Base-by-base conservation (phyloP, 2,888 invertebrate species). In the Druceiella hillmani region DNA sequence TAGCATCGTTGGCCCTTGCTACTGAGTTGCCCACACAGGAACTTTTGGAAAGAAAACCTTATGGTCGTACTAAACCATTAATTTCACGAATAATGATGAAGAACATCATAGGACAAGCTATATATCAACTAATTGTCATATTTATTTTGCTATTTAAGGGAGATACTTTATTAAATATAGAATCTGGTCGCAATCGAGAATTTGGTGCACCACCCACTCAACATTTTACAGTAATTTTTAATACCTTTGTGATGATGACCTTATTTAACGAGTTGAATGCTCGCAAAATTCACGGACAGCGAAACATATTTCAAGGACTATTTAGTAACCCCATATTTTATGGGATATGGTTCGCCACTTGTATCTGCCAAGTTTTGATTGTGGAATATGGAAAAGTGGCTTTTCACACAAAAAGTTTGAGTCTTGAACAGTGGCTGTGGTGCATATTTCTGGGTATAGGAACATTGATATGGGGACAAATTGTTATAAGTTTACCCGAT, bases 201-300 rank as follows among this genome's bases (percentile, higher is more conserved):
- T 43, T 41, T n/a, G 47, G 43, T 51, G 67, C 79, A 14, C 28
- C 47, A 1, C 49, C 51, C 3, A 47, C 50, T 6, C 62, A 68
- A 48, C 80, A 81, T 59, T 78, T 79, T 55, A 81, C 80, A 36
- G 71, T 79, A 50, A 76, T 79, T 50, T 81, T 81, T 65, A 81
- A 81, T 57, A 63, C 76, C 7, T 81, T 81, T 57, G 79, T 81
- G 36, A 51, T 55, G 84, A 91, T 90, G 89, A 90, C 90, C 25
- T 72, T 90, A 49, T 89, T 88, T 74, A 90, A 91, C 73, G 90
- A 91, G 74, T 83, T 90, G 59, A 90, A 91, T 65, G 87, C 89
- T 42, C 76, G 90, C 52, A 90, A 90, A 72, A 90, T 90, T 58
- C 89, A 90, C 62, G 88, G 89, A 46, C 87, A 91, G 67, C 75